Percentiles rank a stretch among this genome's conserved stretches.
Evolutionary conservation across 2,113 vertebrate species (phyloP).

Genomic region (Lathamus discolor): DNA sequence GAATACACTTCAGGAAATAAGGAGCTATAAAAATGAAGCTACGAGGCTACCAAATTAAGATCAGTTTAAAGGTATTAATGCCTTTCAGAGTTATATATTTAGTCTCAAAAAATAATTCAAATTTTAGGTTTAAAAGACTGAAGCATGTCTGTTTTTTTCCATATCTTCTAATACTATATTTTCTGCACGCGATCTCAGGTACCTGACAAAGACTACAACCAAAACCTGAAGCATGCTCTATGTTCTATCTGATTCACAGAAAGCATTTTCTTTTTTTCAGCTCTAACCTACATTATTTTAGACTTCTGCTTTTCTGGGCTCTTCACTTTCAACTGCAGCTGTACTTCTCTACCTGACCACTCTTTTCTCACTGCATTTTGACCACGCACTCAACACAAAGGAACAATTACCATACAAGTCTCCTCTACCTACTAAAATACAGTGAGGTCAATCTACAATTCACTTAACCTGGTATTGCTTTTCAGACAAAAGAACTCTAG

Average conservation of each 20-base stretch:
- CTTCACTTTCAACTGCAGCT: background rate
- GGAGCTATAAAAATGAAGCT: background rate
- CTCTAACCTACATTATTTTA: background rate
- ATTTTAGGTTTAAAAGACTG: background rate
- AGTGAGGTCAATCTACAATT: background rate
- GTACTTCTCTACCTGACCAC: background rate
- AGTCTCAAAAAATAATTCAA: background rate
- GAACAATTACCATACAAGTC: background rate
- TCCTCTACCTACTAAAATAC: background rate
- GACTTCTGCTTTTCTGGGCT: background rate
- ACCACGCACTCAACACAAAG: background rate
- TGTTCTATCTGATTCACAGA: background rate
- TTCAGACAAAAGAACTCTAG: background rate
- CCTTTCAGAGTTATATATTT: background rate
- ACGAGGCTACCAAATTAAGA: conserved; percentile 41
- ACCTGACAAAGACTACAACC: background rate
- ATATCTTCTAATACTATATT: background rate
- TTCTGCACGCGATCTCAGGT: background rate
- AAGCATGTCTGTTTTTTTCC: background rate
- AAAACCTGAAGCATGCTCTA: background rate
- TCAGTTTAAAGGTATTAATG: conserved; percentile 11
- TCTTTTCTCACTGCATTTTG: background rate
- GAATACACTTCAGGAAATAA: conserved; percentile 32
- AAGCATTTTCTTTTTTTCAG: background rate
- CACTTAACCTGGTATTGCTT: conserved; percentile 21